Percentiles rank a stretch among this genome's conserved stretches.
Evolutionary conservation across 92 coral and sea anemone genomes (phyloP).

Genomic region (Actinernus sp.): DNA sequence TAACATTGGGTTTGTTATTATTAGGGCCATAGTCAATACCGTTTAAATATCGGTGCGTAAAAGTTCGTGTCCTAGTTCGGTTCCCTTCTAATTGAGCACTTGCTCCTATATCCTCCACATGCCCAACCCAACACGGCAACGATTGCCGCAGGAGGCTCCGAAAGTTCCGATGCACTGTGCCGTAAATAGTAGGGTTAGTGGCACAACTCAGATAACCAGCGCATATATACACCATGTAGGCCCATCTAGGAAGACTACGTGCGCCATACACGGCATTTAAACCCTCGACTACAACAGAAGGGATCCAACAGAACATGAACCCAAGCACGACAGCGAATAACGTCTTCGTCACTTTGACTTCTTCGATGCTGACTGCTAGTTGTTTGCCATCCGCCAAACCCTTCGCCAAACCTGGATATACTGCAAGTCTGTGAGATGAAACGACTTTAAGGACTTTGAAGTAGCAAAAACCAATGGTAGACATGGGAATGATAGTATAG

Average conservation of each 20-base stretch:
- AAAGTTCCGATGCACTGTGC: constrained; percentile 1
- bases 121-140: background rate
- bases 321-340: constrained; percentile 58
- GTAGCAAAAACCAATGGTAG: constrained; percentile 39
- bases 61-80: too few species aligned
- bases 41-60: too few species aligned
- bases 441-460: constrained; percentile 47
- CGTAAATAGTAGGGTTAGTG: constrained; percentile 10
- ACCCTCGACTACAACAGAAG: constrained; percentile 47
- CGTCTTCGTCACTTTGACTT: constrained; percentile 51
- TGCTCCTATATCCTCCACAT: too few species aligned
- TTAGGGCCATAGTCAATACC: too few species aligned
- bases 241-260: constrained; percentile 19
- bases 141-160: background rate
- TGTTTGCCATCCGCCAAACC: background rate
- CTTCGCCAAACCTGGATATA: background rate
- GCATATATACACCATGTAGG: constrained; percentile 10
- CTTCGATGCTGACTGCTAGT: constrained; percentile 21
- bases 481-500: constrained; percentile 34
- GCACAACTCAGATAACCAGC: constrained; percentile 20
- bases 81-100: too few species aligned
- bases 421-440: constrained; percentile 19
- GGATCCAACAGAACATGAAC: constrained; percentile 61
- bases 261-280: constrained; percentile 12
- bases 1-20: too few species aligned